Percentiles rank a stretch among this genome's conserved stretches.
These are phyloP conservation scores for Casuarius casuarius DNA, from an alignment of 2,113 vertebrate species.

Conservation along the genomic window DNA sequence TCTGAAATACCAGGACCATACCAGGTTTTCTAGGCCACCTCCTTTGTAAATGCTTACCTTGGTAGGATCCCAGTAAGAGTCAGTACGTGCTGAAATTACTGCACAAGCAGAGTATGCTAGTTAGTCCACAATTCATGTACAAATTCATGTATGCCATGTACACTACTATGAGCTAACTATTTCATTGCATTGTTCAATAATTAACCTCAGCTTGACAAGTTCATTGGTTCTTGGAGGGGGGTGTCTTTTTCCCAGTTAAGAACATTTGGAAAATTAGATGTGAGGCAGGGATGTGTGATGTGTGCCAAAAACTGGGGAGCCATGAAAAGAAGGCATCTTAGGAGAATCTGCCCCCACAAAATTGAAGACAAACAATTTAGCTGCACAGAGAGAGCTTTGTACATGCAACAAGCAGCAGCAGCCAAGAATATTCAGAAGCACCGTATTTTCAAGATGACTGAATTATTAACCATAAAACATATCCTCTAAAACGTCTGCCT, in stretches of 20 bases:
- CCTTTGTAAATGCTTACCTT: not conserved
- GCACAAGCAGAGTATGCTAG: not conserved
- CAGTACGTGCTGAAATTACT: not conserved
- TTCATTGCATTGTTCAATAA: not conserved
- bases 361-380: not conserved
- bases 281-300: not conserved
- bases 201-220: not conserved
- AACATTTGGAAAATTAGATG: not conserved
- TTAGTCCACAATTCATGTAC: not conserved
- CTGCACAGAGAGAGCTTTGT: not conserved
- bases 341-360: not conserved
- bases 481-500: not conserved
- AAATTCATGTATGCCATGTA: not conserved
- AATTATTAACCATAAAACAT: not conserved
- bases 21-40: not conserved
- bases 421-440: not conserved
- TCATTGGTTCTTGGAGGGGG: not conserved
- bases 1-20: not conserved
- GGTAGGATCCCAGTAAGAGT: not conserved
- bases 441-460: not conserved
- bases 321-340: not conserved
- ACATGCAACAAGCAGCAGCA: not conserved
- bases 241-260: not conserved
- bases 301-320: not conserved
- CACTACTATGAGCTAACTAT: not conserved